A percentile compares a stretch with the other conserved stretches of the same genome.
phyloP scores from a whole-genome alignment of 2,797 vertebrate species.

The Netta rufina region DNA sequence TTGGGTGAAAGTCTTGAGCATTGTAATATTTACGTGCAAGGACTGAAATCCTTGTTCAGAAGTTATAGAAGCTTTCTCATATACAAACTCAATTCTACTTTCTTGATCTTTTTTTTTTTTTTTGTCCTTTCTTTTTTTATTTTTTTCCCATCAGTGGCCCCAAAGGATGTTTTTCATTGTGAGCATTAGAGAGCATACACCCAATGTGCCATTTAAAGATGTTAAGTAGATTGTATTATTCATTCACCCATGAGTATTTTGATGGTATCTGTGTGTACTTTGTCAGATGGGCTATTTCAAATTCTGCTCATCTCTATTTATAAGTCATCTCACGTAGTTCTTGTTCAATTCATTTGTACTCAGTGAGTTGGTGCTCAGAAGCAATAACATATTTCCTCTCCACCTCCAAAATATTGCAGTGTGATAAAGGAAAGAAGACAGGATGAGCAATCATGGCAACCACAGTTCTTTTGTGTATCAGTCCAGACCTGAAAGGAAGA shows the following conservation, averaged over 20 bases:
- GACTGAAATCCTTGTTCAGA: neutral
- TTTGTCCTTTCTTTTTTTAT: neutral
- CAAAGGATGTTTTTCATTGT: neutral
- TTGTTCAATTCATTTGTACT: neutral
- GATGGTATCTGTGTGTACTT: constrained; percentile 1
- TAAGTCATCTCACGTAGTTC: neutral
- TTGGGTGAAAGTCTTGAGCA: neutral
- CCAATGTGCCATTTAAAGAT: neutral
- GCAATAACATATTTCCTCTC: neutral
- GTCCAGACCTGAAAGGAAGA: neutral
- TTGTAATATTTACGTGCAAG: neutral
- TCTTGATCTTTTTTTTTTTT: neutral
- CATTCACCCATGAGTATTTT: neutral
- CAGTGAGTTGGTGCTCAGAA: neutral
- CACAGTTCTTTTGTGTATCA: neutral
- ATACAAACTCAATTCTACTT: neutral
- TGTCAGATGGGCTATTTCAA: constrained; percentile 29
- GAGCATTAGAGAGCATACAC: neutral
- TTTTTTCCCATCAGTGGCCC: neutral
- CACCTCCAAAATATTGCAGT: neutral
- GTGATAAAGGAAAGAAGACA: neutral
- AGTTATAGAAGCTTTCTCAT: neutral
- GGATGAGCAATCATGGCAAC: neutral
- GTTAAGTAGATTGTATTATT: neutral
- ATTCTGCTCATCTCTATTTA: constrained; percentile 10